These are phyloP conservation scores for Reticulitermes speratus DNA, from an alignment of 1,140 invertebrate species.

Conservation along the genomic window DNA sequence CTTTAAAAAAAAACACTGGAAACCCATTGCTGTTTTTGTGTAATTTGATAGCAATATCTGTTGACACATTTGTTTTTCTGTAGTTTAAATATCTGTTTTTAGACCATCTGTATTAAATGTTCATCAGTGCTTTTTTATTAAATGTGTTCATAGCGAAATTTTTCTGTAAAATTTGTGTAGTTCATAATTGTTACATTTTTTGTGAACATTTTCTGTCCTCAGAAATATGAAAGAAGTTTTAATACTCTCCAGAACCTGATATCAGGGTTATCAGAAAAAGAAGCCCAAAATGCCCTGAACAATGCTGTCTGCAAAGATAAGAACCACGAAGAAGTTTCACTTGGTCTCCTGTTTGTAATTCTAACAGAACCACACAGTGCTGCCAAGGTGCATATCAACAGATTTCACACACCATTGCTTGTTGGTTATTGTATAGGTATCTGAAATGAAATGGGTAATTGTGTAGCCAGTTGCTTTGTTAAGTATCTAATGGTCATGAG, in stretches of 20 bases:
- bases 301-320: conserved; percentile 85
- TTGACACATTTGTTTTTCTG: too few species aligned
- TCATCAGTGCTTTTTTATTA: too few species aligned
- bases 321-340: conserved; percentile 83
- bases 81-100: too few species aligned
- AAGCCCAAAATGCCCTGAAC: conserved; percentile 87
- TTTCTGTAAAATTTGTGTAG: too few species aligned
- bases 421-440: not conserved
- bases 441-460: not conserved
- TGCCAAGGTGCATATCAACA: conserved; percentile 57
- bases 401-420: not conserved
- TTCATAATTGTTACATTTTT: too few species aligned
- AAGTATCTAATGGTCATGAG: too few species aligned
- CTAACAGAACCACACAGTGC: conserved; percentile 83
- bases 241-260: conserved; percentile 71
- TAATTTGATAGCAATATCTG: too few species aligned
- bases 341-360: conserved; percentile 86
- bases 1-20: too few species aligned
- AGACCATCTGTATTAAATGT: too few species aligned
- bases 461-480: too few species aligned
- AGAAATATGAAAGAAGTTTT: conserved; percentile 89
- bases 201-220: conserved; percentile 46
- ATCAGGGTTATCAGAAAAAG: conserved; percentile 84
- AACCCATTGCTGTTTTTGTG: too few species aligned
- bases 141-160: too few species aligned